Evolutionary conservation across 1,140 invertebrate genomes (phyloP).

Genomic region (Lucilia cuprina): DNA sequence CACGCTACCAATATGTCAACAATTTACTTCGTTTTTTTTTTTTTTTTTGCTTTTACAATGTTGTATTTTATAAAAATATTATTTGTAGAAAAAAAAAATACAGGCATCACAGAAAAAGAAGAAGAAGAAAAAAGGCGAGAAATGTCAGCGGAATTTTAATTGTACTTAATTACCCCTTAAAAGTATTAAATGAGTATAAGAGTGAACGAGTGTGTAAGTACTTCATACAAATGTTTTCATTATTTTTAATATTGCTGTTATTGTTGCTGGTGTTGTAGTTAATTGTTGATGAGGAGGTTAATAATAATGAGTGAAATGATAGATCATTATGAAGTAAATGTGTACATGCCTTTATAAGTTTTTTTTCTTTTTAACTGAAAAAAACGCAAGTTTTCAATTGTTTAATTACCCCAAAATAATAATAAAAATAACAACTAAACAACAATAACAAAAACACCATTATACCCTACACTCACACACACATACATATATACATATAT

Average conservation of each 20-base stretch:
- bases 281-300: conserved; percentile 24
- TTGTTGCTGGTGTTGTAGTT: not conserved
- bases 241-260: not conserved
- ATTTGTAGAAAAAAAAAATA: not conserved
- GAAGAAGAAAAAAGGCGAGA: conserved; percentile 23
- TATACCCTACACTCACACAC: not conserved
- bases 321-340: not conserved
- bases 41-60: too few species aligned
- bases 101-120: not conserved
- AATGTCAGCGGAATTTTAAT: conserved; percentile 33
- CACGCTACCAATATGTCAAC: conserved; percentile 16
- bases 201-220: not conserved
- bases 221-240: conserved; percentile 26
- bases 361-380: not conserved
- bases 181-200: not conserved
- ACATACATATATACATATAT: too few species aligned
- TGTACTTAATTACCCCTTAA: conserved; percentile 26
- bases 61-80: not conserved
- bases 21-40: not conserved
- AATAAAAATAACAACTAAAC: not conserved
- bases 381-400: conserved; percentile 14
- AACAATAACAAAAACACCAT: not conserved
- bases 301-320: conserved; percentile 22
- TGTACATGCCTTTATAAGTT: not conserved
- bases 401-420: not conserved